These are phyloP conservation scores for Phrynocephalus vlangalii DNA, from an alignment of 2,797 vertebrate genomes.

Conservation along the genomic window DNA sequence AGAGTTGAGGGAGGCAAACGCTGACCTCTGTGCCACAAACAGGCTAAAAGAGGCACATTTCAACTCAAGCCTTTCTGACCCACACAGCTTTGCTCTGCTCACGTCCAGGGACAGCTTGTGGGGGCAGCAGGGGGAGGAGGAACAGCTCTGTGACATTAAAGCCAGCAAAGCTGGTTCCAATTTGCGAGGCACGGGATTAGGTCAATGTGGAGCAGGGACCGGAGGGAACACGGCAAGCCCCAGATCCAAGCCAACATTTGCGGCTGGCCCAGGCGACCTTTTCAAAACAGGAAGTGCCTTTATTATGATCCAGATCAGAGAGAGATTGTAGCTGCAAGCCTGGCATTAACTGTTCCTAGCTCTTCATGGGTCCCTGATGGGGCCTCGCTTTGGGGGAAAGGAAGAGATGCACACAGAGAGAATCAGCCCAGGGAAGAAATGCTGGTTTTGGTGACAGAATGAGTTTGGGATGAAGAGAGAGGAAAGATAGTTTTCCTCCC, in stretches of 20 bases:
- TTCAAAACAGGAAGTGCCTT: conserved; percentile 56
- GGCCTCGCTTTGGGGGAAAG: not conserved
- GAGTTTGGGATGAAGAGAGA: not conserved
- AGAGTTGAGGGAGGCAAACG: not conserved
- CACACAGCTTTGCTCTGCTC: not conserved
- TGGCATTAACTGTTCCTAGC: conserved; percentile 32
- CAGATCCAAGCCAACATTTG: conserved; percentile 44
- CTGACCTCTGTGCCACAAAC: not conserved
- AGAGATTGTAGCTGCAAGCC: conserved; percentile 23
- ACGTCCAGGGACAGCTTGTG: not conserved
- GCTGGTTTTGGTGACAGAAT: not conserved
- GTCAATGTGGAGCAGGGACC: conserved; percentile 6
- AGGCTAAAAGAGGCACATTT: not conserved
- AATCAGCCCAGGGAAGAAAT: not conserved
- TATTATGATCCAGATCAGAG: conserved; percentile 50
- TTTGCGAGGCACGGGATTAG: conserved; percentile 25
- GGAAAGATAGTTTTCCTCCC: not conserved
- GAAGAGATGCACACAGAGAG: not conserved
- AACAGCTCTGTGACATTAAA: not conserved
- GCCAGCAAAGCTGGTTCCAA: conserved; percentile 39
- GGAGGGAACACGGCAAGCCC: conserved; percentile 33
- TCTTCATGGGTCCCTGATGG: conserved; percentile 18
- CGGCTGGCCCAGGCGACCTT: conserved; percentile 38
- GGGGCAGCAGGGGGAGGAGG: not conserved
- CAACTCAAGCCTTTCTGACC: not conserved